Evolutionary conservation across 2,113 vertebrate genomes (phyloP).

Genomic region (Cyanistes caeruleus): DNA sequence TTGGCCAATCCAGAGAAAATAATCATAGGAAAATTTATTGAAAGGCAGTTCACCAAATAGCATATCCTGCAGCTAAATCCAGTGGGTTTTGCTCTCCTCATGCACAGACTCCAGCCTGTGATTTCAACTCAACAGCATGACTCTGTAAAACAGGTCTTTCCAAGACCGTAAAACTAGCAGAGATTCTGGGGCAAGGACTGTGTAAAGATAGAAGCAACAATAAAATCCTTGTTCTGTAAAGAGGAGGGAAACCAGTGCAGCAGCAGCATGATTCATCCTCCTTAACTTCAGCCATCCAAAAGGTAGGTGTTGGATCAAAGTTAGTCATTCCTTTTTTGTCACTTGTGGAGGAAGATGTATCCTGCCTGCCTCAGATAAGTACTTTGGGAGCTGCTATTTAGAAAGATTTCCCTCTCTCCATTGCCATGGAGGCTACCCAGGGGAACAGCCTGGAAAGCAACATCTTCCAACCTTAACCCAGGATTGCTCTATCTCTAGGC

Average conservation of each 20-base stretch:
- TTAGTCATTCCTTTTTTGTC: conserved; percentile 41
- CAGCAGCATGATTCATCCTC: conserved; percentile 35
- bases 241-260: not conserved
- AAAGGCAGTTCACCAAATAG: not conserved
- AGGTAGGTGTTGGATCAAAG: conserved; percentile 34
- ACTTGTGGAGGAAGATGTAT: conserved; percentile 19
- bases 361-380: not conserved
- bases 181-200: not conserved
- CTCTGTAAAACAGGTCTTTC: not conserved
- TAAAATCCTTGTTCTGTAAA: not conserved
- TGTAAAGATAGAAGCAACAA: not conserved
- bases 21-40: not conserved
- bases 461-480: not conserved
- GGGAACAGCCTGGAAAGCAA: not conserved
- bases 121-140: not conserved
- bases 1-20: conserved; percentile 17
- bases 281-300: conserved; percentile 11
- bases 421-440: not conserved
- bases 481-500: not conserved
- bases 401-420: not conserved
- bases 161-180: not conserved
- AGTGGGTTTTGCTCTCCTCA: not conserved
- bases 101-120: not conserved
- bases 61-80: not conserved
- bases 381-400: not conserved